phyloP scores from a whole-genome alignment of 2,113 vertebrate species.

The Bagarius yarrelli region DNA sequence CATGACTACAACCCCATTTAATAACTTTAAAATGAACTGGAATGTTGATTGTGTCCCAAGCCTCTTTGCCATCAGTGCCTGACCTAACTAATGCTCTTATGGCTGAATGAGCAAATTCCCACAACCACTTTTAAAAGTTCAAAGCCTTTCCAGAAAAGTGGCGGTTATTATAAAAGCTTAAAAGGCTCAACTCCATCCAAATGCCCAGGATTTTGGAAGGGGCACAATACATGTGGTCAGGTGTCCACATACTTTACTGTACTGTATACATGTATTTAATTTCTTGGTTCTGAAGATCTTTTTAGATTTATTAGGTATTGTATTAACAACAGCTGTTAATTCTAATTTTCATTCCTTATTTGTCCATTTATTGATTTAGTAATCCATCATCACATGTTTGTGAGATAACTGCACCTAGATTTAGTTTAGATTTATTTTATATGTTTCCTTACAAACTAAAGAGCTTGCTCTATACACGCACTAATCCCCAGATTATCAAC shows the following conservation, averaged over 20 bases:
- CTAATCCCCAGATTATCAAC: neutral
- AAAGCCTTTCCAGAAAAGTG: neutral
- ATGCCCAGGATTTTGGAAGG: neutral
- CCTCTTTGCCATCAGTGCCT: neutral
- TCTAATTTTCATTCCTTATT: neutral
- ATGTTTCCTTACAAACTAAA: neutral
- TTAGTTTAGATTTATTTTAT: neutral
- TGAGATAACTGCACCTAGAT: neutral
- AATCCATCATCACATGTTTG: neutral
- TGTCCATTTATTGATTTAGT: neutral
- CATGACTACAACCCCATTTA: neutral
- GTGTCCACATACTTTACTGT: neutral
- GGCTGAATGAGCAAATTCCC: too few relatives aligned
- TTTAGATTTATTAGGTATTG: neutral
- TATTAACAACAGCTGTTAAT: neutral
- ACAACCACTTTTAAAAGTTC: too few relatives aligned
- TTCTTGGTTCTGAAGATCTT: neutral
- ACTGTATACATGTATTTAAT: neutral
- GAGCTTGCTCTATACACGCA: neutral
- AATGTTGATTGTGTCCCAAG: neutral
- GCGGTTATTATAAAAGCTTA: neutral
- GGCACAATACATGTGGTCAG: neutral
- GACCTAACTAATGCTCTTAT: neutral
- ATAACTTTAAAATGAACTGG: neutral
- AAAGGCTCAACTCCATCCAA: neutral